phyloP scores from a whole-genome alignment of 53 echinoderm and acorn worm species.

The Pentamera pediparva region DNA sequence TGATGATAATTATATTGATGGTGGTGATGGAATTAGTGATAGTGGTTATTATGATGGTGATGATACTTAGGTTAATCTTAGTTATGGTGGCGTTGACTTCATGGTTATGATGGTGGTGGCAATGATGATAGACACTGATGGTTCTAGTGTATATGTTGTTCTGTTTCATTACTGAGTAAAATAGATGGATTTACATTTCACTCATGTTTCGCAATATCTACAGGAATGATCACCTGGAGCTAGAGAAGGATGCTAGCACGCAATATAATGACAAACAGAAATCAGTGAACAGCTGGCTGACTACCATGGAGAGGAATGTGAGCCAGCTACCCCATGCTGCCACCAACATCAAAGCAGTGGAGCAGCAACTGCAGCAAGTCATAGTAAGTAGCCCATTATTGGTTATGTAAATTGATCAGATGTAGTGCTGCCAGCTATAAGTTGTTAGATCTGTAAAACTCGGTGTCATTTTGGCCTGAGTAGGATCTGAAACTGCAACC shows the following conservation, averaged over 20 bases:
- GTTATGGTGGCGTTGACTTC: too few species aligned
- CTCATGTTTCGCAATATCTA: background rate
- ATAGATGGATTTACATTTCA: background rate
- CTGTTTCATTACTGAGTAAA: background rate
- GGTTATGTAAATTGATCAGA: background rate
- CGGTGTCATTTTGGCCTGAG: too few species aligned
- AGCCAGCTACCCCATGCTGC: conserved; percentile 70
- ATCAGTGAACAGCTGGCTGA: conserved; percentile 72
- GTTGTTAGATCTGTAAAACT: too few species aligned
- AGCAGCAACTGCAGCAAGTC: conserved; percentile 78
- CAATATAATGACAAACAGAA: conserved; percentile 66
- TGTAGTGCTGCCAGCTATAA: too few species aligned
- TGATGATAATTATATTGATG: too few species aligned
- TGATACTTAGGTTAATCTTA: too few species aligned
- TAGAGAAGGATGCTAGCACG: conserved; percentile 72
- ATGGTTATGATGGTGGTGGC: too few species aligned
- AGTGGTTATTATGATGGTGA: too few species aligned
- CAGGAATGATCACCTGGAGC: conserved; percentile 81
- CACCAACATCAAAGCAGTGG: conserved; percentile 67
- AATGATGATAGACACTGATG: too few species aligned
- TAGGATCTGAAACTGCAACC: too few species aligned
- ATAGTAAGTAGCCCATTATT: conserved; percentile 50
- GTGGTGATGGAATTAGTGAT: too few species aligned
- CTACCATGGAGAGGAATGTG: conserved; percentile 66
- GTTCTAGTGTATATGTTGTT: background rate